Conservation (phyloP, 2,888 invertebrate species). For the Hololepta plana region DNA sequence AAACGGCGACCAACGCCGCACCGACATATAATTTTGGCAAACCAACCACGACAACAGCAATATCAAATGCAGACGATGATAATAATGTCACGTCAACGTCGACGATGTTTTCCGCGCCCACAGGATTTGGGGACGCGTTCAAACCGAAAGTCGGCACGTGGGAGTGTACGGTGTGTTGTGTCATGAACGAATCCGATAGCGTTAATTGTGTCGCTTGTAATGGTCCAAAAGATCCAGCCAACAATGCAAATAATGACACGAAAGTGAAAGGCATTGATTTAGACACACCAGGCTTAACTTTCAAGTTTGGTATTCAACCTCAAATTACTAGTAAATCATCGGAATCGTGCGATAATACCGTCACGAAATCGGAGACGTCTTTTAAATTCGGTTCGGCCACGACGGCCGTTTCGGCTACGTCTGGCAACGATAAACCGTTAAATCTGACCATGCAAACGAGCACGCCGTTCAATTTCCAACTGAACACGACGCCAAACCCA, state of each 20-base stretch:
- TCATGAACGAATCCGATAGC: conserved; percentile 25
- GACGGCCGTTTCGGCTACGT: not conserved
- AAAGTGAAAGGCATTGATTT: conserved; percentile 12
- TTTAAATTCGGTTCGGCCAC: conserved; percentile 28
- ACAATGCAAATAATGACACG: conserved; percentile 6
- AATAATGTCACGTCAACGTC: too few species aligned
- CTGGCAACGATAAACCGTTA: conserved; percentile 3
- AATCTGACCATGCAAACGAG: conserved; percentile 2
- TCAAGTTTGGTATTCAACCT: conserved; percentile 16
- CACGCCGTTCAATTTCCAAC: conserved; percentile 1
- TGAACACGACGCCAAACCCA: too few species aligned
- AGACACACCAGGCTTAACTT: conserved; percentile 16
- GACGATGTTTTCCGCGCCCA: too few species aligned
- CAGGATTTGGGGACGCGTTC: conserved; percentile 33
- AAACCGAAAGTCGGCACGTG: conserved; percentile 36
- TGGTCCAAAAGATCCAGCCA: conserved; percentile 27
- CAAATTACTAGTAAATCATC: conserved; percentile 6
- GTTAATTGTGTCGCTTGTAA: conserved; percentile 38
- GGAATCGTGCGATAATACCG: conserved; percentile 6
- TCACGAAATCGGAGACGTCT: conserved; percentile 5
- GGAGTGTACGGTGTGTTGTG: conserved; percentile 32
- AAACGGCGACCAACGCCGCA: too few species aligned
- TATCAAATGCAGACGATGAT: conserved; percentile 2
- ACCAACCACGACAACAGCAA: conserved; percentile 2
- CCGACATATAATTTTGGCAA: too few species aligned